Evolutionary conservation across 2,797 vertebrate species (phyloP), one percentile per base, ranked within the genome.

Genomic region (Tenualosa thibaudeaui): DNA sequence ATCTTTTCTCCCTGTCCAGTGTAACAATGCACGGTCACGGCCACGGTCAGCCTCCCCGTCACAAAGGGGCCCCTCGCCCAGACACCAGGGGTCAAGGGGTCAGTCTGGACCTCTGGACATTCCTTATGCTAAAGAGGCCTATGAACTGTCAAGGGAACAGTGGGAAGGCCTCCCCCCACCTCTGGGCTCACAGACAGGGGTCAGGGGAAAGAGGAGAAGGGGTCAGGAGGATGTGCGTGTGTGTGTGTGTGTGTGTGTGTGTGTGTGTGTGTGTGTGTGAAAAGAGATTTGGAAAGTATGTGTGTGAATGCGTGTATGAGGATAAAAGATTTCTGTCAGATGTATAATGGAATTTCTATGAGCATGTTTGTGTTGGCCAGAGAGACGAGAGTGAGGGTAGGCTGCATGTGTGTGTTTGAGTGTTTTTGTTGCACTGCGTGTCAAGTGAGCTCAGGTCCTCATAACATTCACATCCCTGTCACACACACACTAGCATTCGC

Each of bases 381-480:
- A 2, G 13, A 26, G 31, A 71, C 26, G 10, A 31, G 26, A 13
- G 65, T 13, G 31, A 24, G 65, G 13, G 15, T 24, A 40, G 26
- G 26, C 5, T 65, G n/a, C 26, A 6, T 65, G 60, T 26, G 24
- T 65, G 60, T 85, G 81, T 84, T 83, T 86, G 83, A 54, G 81
- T 85, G 49, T 85, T 40, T 83, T 83, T 90, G 43, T 88, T 81
- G 62, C 82, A 78, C 82, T 85, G 86, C 31, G 31, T 86, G 85
- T 65, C n/a, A 9, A 65, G 9, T 65, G 60, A 71, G 37, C 65
- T 40, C 26, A 37, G 65, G 65, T 71, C 65, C 31, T 31, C 26
- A 68, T 68, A 68, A 31, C 26, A 24, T 65, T 26, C 26, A 26
- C 31, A 26, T 68, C 26, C 65, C 26, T 8, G 7, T 15, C 60